Evolutionary conservation across 2,888 invertebrate species (phyloP).

Genomic region (Elegia similella): DNA sequence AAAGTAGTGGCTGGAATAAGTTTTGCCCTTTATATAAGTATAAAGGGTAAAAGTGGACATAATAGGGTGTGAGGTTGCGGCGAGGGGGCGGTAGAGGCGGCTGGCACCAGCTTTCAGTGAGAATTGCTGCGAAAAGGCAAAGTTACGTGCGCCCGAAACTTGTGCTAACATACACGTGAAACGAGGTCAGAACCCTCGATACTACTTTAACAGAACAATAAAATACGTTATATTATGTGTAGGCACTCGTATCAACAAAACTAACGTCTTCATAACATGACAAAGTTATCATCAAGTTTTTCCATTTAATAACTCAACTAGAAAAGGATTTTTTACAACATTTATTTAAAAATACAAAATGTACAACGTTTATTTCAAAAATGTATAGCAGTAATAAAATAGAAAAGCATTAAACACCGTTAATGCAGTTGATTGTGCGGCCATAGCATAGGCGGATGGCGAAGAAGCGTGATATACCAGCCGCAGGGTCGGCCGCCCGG

Average conservation of each 20-base stretch:
- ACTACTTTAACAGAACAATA: constrained; percentile 27
- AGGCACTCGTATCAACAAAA: constrained; percentile 4
- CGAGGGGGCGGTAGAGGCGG: constrained; percentile 44
- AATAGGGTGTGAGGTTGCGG: constrained; percentile 60
- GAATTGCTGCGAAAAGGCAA: constrained; percentile 58
- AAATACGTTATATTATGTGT: constrained; percentile 16
- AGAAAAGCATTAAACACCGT: constrained; percentile 10
- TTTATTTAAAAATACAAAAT: not conserved
- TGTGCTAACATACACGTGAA: constrained; percentile 46
- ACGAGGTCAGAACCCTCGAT: constrained; percentile 48
- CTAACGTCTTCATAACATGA: not conserved
- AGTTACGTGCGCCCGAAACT: constrained; percentile 57
- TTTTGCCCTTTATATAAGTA: constrained; percentile 34
- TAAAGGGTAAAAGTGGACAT: constrained; percentile 59
- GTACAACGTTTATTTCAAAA: not conserved
- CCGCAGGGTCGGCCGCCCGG: constrained; percentile 29
- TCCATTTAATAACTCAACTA: not conserved
- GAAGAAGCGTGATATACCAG: constrained; percentile 24
- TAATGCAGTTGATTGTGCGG: constrained; percentile 23
- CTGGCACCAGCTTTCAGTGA: constrained; percentile 52
- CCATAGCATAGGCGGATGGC: constrained; percentile 17
- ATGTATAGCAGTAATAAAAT: constrained; percentile 1
- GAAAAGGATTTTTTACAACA: not conserved
- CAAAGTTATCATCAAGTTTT: not conserved
- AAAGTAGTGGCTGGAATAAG: constrained; percentile 21